Base-by-base conservation (phyloP, 1,140 invertebrate species). In the Drosophila sturtevanti region DNA sequence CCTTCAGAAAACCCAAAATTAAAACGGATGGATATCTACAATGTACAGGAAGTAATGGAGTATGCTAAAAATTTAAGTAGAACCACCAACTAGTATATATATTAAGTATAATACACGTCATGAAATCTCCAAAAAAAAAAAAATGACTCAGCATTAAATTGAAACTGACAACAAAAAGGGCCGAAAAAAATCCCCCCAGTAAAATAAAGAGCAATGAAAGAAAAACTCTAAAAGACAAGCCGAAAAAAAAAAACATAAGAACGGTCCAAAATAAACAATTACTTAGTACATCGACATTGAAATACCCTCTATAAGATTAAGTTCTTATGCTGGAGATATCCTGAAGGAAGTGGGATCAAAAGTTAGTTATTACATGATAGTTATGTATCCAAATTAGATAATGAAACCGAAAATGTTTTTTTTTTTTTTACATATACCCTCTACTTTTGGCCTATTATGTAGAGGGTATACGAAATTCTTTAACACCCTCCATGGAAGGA, bases 1-100 rank as follows among this genome's bases (percentile, higher is more conserved):
- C 75, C 78, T 77, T 86, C 82, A 68, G 56, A 76, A 76, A 76
- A 58, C 65, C 72, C 65, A 75, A 76, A 76, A 56, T 12, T 18
- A n/a, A 48, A 48, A 3, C 16, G 6, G 7, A 10, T 0, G 16
- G 14, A 41, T 14, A 54, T 75, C 72, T 55, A 48, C 75, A 75
- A 75, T 56, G 56, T 63, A 34, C 37, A 58, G 72, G 72, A 75
- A 75, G 72, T 56, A 44, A 75, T 48, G 41, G 41, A 48, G 41
- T 21, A 1, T 21, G 21, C 41, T 48, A 75, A 75, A 68, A 74
- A 31, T 16, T 75, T 75, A 68, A 52, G 64, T 61, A 76, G 52
- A 76, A 76, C 72, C 38, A 56, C 18, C 37, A 27, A 54, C 41
- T 35, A 22, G 58, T 62, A 51, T 11, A 59, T 38, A 38, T 16